Percentiles rank a stretch among this genome's conserved stretches.
Conservation (phyloP, 92 coral and sea anemone species). For the Heliopora coerulea region DNA sequence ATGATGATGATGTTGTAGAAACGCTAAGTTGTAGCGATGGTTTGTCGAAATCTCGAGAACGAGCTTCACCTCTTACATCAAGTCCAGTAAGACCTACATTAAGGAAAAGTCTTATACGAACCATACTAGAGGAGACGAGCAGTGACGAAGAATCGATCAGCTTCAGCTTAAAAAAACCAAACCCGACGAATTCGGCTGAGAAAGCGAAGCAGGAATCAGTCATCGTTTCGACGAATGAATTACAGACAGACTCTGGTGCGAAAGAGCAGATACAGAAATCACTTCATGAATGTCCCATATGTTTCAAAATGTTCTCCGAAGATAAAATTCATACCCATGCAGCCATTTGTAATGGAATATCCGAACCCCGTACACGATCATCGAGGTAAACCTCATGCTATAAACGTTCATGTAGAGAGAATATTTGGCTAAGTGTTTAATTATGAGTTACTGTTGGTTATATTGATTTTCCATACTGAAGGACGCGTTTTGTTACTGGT, state of each 20-base stretch:
- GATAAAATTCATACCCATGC: conserved; percentile 23
- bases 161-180: background rate
- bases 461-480: no score
- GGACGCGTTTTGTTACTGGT: no score
- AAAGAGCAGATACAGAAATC: background rate
- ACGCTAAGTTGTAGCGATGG: background rate
- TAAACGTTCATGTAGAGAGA: background rate
- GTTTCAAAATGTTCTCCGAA: conserved; percentile 20
- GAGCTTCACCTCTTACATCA: background rate
- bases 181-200: background rate
- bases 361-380: background rate
- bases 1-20: conserved; percentile 16
- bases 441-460: no score
- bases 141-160: background rate
- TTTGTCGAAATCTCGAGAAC: background rate
- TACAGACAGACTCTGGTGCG: background rate
- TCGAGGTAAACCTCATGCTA: conserved; percentile 5
- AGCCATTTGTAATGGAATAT: conserved; percentile 1
- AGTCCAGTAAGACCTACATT: background rate
- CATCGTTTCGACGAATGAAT: background rate
- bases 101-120: background rate
- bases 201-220: conserved; percentile 2
- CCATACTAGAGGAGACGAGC: background rate
- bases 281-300: conserved; percentile 30
- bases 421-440: background rate